Percentiles rank a stretch among this genome's conserved stretches.
Conservation (phyloP, 2,797 vertebrate species). For the Melanotaenia pygmaea region DNA sequence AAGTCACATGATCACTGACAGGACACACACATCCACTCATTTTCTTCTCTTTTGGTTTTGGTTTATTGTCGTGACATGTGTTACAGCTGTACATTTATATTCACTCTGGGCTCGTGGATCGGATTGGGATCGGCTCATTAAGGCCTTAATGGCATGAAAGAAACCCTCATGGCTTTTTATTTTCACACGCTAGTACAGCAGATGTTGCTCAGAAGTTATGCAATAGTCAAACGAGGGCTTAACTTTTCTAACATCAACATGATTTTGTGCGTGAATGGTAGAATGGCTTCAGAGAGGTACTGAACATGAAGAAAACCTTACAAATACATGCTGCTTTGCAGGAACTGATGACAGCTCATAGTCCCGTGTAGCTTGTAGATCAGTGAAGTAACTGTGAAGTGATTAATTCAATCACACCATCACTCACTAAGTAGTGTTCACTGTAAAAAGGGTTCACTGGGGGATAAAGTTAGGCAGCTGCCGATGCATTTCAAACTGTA, state of each 20-base stretch:
- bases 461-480: background rate
- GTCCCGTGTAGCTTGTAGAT: background rate
- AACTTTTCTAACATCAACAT: background rate
- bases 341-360: background rate
- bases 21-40: slow-evolving; percentile 20
- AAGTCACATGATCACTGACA: slow-evolving; percentile 52
- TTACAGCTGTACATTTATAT: slow-evolving; percentile 1
- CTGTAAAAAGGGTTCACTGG: background rate
- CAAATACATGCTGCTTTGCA: background rate
- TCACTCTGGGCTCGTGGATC: background rate
- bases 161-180: background rate
- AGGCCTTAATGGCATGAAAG: background rate
- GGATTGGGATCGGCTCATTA: background rate
- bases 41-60: slow-evolving; percentile 17
- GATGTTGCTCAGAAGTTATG: background rate
- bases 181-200: background rate
- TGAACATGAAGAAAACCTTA: no score
- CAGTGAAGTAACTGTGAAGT: background rate
- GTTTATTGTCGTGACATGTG: background rate
- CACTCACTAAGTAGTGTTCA: no score
- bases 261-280: background rate
- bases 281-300: no score
- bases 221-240: background rate
- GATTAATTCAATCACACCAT: background rate
- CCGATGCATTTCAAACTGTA: background rate